These are phyloP conservation scores for Corythaixoides concolor DNA, from an alignment of 2,113 vertebrate genomes.

Conservation along the genomic window DNA sequence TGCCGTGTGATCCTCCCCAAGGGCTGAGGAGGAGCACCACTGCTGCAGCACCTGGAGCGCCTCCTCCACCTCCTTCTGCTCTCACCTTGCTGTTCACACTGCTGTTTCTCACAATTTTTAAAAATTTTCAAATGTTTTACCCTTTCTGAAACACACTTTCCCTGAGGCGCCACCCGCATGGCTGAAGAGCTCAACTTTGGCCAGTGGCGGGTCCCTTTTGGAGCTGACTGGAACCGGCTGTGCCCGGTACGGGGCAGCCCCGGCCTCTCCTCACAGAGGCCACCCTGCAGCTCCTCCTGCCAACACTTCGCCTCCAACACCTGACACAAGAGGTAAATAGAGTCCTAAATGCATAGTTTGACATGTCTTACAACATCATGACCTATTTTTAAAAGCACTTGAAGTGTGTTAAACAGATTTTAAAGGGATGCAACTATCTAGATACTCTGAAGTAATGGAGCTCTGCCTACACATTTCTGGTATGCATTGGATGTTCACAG, in stretches of 20 bases:
- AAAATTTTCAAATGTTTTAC: background rate
- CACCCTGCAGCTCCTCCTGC: fast-evolving
- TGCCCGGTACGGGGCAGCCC: fast-evolving
- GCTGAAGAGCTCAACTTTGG: fast-evolving
- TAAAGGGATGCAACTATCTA: background rate
- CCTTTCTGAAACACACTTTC: fast-evolving
- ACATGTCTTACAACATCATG: background rate
- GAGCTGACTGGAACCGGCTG: fast-evolving
- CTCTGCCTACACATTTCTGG: background rate
- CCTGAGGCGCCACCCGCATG: fast-evolving
- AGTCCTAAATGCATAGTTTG: fast-evolving
- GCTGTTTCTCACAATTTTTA: background rate
- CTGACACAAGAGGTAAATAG: background rate
- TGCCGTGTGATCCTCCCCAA: fast-evolving
- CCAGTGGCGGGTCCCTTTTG: fast-evolving
- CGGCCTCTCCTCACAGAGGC: fast-evolving
- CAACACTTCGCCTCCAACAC: fast-evolving
- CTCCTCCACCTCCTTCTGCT: background rate
- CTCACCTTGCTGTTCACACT: background rate
- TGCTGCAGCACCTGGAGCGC: fast-evolving
- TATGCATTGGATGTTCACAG: background rate
- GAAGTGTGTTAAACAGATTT: background rate
- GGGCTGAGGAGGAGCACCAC: background rate
- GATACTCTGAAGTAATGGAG: background rate
- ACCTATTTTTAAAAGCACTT: background rate